These are phyloP conservation scores for Haliaeetus leucogaster DNA, from an alignment of 2,113 vertebrate genomes.

Conservation along the genomic window DNA sequence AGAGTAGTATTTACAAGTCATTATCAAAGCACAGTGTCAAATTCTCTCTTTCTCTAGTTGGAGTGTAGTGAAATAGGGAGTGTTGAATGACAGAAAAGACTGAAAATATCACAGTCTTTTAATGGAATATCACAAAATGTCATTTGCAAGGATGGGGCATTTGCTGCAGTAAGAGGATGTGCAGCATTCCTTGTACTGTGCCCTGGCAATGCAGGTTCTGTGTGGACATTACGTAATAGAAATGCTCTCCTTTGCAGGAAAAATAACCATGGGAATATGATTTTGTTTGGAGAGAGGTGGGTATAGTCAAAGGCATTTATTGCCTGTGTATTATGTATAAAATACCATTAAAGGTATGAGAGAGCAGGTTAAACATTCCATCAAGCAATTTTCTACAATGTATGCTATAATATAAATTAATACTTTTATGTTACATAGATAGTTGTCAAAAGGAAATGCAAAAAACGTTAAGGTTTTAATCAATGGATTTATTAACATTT, in stretches of 20 bases:
- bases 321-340: not conserved
- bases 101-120: not conserved
- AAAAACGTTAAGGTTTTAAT: not conserved
- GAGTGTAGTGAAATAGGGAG: not conserved
- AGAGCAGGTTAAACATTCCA: not conserved
- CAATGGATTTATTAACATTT: not conserved
- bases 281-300: not conserved
- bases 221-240: not conserved
- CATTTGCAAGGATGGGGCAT: not conserved
- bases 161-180: not conserved
- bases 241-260: not conserved
- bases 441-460: not conserved
- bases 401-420: not conserved
- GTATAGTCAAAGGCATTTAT: not conserved
- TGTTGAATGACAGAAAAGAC: not conserved
- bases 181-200: not conserved
- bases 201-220: not conserved
- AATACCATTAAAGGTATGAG: not conserved
- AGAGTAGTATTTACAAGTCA: not conserved
- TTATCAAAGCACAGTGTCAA: not conserved
- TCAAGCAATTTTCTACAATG: not conserved
- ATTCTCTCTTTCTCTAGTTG: not conserved
- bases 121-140: not conserved
- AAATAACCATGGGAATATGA: not conserved
- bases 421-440: not conserved